These are phyloP conservation scores for Sinocyclocheilus grahami DNA, from an alignment of 2,113 vertebrate species.

Conservation along the genomic window DNA sequence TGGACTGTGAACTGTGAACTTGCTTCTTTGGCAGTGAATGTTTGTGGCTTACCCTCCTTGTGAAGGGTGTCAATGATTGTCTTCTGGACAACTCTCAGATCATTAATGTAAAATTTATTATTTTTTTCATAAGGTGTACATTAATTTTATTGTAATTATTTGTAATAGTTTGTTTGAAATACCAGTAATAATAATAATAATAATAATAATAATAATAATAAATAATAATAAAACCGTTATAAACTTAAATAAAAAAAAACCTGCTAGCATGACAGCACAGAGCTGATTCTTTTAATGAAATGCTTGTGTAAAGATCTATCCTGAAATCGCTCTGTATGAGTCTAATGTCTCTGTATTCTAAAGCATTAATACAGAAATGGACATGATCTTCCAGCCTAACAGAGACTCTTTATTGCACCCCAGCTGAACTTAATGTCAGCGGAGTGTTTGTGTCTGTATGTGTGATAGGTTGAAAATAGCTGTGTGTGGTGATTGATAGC, in stretches of 20 bases:
- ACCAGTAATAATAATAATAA: background rate
- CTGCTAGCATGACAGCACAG: background rate
- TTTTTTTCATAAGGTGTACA: no score
- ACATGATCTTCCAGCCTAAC: background rate
- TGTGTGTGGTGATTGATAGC: slow-evolving; percentile 45
- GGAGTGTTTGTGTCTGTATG: background rate
- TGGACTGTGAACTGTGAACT: no score
- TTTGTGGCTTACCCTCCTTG: no score
- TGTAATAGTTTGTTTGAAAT: background rate
- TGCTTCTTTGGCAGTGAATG: no score
- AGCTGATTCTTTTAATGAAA: background rate
- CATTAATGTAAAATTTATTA: background rate
- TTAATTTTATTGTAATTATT: background rate
- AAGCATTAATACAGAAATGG: background rate
- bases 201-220: background rate
- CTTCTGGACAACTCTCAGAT: no score
- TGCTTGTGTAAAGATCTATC: background rate
- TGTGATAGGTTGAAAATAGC: slow-evolving; percentile 6
- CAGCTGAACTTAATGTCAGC: background rate
- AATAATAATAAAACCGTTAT: background rate
- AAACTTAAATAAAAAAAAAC: background rate
- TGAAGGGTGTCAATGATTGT: no score
- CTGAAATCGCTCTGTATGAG: background rate
- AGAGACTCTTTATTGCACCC: slow-evolving; percentile 1
- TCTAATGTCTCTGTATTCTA: background rate